Evolutionary conservation across 2,113 vertebrate species (phyloP).

Genomic region (Panthera uncia): DNA sequence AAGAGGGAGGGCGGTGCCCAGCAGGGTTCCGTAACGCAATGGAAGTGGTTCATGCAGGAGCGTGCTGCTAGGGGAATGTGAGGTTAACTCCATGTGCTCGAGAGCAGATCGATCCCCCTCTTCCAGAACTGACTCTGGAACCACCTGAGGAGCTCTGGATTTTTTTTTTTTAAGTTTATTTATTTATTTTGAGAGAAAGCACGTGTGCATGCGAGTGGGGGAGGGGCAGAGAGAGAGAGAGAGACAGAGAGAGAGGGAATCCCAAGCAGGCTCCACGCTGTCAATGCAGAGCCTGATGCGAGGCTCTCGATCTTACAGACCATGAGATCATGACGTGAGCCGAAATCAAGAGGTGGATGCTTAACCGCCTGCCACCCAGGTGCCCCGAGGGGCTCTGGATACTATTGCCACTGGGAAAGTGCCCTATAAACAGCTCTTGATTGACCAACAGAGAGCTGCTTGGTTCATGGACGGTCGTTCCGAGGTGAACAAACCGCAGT

Average conservation of each 20-base stretch:
- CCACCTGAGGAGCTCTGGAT: neutral
- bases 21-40: neutral
- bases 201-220: too few species aligned
- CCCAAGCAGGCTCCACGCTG: too few species aligned
- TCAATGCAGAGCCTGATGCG: too few species aligned
- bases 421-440: neutral
- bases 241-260: too few species aligned
- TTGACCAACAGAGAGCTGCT: neutral
- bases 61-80: too few species aligned
- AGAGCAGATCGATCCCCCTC: neutral
- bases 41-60: neutral
- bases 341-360: too few species aligned
- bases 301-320: too few species aligned
- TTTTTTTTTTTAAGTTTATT: neutral
- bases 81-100: too few species aligned
- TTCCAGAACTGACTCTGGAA: neutral
- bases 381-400: neutral
- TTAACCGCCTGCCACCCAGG: too few species aligned
- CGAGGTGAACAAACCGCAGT: neutral
- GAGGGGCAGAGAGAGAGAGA: too few species aligned
- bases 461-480: neutral
- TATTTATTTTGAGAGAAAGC: too few species aligned
- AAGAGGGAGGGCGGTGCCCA: neutral
- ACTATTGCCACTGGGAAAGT: neutral
- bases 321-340: too few species aligned